A percentile compares a stretch with the other conserved stretches of the same genome.
Evolutionary conservation across 2,888 invertebrate species (phyloP).

Genomic region (Trilocha varians): DNA sequence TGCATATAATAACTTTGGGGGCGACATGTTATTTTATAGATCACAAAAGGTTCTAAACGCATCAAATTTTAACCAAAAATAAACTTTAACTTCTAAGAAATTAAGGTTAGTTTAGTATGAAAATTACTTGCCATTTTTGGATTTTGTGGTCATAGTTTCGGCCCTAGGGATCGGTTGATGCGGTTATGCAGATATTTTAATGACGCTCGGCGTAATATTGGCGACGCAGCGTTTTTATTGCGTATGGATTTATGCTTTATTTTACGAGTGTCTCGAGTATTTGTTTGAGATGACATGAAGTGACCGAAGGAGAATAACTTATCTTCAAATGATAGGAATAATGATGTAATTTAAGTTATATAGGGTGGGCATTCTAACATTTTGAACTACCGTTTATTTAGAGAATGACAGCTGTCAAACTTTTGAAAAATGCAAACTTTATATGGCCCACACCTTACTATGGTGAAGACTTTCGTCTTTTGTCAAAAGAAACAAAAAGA

Average conservation of each 20-base stretch:
- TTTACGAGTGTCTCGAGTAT: constrained; percentile 1
- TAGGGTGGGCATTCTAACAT: too few relatives aligned
- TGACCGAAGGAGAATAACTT: not conserved
- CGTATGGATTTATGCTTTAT: constrained; percentile 6
- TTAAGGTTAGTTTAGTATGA: too few relatives aligned
- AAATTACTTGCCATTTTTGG: too few relatives aligned
- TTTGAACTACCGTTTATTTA: too few relatives aligned
- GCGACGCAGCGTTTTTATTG: constrained; percentile 8
- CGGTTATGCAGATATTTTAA: constrained; percentile 62
- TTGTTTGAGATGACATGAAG: not conserved
- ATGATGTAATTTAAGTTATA: too few relatives aligned
- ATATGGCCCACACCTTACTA: too few relatives aligned
- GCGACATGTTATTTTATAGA: constrained; percentile 32
- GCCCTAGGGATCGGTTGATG: constrained; percentile 15
- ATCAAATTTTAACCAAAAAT: constrained; percentile 7
- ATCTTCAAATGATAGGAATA: too few relatives aligned
- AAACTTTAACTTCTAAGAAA: constrained; percentile 7
- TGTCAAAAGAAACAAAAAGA: too few relatives aligned
- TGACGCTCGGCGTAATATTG: constrained; percentile 31
- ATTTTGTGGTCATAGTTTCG: not conserved
- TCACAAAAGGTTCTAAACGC: constrained; percentile 15
- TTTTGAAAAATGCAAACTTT: too few relatives aligned
- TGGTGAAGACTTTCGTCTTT: too few relatives aligned
- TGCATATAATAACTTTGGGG: constrained; percentile 68
- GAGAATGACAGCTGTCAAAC: too few relatives aligned